Evolutionary conservation across 2,888 invertebrate species (phyloP).

Genomic region (Pogonocherus hispidulus): DNA sequence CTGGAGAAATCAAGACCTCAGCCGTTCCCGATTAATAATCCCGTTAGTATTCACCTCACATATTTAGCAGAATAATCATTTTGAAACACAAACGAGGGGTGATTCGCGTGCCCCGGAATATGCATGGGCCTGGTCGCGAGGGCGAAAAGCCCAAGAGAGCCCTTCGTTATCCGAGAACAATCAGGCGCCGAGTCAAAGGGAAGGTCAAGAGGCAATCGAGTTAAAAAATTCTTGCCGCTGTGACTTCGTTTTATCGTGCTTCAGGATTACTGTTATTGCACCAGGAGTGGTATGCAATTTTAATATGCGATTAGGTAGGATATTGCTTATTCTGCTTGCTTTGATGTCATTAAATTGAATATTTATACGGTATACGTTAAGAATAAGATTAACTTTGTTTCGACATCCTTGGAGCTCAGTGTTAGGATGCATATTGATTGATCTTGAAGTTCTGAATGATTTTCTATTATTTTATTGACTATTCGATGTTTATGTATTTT

Average conservation of each 20-base stretch:
- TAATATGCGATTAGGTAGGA: background rate
- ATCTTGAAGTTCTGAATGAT: no score
- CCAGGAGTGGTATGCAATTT: background rate
- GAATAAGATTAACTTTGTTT: no score
- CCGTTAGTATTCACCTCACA: constrained; percentile 22
- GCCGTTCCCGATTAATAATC: background rate
- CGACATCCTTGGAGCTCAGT: no score
- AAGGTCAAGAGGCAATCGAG: constrained; percentile 51
- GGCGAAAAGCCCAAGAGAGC: constrained; percentile 44
- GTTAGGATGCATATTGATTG: no score
- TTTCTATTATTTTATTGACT: no score
- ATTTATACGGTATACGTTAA: no score
- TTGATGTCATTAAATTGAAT: background rate
- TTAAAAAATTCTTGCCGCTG: constrained; percentile 30
- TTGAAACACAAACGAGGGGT: constrained; percentile 32
- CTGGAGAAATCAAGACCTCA: no score
- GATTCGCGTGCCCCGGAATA: constrained; percentile 41
- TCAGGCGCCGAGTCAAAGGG: constrained; percentile 49
- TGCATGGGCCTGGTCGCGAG: constrained; percentile 39
- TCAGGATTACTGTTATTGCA: background rate
- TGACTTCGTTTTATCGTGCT: no score
- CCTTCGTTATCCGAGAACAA: constrained; percentile 51
- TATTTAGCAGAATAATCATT: constrained; percentile 35
- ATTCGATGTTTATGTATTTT: no score
- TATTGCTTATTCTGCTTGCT: background rate